phyloP scores from a whole-genome alignment of 2,888 invertebrate species.

The Julus scandinavius region DNA sequence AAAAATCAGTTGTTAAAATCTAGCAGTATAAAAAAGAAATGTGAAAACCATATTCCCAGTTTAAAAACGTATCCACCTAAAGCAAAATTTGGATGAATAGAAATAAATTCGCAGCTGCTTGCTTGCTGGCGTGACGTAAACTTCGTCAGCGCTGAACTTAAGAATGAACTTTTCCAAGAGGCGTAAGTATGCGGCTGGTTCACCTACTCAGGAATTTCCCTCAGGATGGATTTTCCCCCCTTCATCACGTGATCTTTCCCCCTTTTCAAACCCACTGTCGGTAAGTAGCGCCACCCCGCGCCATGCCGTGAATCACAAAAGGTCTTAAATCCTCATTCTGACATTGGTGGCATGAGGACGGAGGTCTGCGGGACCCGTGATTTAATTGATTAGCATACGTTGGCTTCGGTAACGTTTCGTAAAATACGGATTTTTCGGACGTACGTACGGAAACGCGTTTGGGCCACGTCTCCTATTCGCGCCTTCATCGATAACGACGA shows the following conservation, averaged over 20 bases:
- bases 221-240: not conserved
- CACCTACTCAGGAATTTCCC: not conserved
- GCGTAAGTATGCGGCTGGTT: not conserved
- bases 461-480: too few relatives aligned
- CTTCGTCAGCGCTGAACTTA: not conserved
- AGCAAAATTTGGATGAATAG: too few relatives aligned
- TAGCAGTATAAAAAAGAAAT: too few relatives aligned
- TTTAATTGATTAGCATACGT: not conserved
- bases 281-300: not conserved
- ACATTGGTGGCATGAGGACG: not conserved
- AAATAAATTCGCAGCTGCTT: too few relatives aligned
- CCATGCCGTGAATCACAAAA: not conserved
- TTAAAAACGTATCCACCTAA: too few relatives aligned
- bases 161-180: not conserved
- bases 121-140: not conserved
- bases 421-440: not conserved
- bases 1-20: too few relatives aligned
- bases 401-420: too few relatives aligned
- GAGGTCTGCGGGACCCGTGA: not conserved
- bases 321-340: slow-evolving; percentile 1
- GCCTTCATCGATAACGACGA: too few relatives aligned
- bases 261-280: not conserved
- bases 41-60: too few relatives aligned
- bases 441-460: too few relatives aligned
- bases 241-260: not conserved